phyloP scores from a whole-genome alignment of 2,797 vertebrate genomes.

The Pangasius mekongensis region DNA sequence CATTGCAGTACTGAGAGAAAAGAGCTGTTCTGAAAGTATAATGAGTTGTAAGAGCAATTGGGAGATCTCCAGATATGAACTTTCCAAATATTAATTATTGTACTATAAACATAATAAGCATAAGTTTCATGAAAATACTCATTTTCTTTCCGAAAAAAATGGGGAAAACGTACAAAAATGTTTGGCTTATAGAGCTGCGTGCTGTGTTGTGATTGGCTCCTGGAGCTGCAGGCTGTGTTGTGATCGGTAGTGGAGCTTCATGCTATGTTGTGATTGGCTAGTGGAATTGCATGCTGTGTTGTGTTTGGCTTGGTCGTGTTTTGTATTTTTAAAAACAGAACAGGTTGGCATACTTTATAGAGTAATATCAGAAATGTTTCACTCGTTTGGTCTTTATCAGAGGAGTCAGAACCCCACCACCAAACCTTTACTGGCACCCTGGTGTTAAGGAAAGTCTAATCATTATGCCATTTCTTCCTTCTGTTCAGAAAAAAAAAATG shows the following conservation, averaged over 20 bases:
- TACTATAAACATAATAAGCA: too few relatives aligned
- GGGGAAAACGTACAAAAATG: background rate
- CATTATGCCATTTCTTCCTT: background rate
- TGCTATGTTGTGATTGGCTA: conserved; percentile 4
- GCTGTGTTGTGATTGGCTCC: background rate
- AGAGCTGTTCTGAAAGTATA: background rate
- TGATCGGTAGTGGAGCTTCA: background rate
- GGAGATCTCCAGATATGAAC: background rate
- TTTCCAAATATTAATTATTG: background rate
- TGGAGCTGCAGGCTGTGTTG: background rate
- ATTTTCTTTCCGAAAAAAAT: background rate
- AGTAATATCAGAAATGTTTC: background rate
- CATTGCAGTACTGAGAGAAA: background rate
- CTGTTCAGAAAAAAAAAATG: background rate
- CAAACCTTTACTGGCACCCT: background rate
- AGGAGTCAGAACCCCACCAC: background rate
- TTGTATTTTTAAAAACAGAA: background rate
- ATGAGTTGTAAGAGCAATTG: background rate
- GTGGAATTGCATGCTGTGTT: background rate
- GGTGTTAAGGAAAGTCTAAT: background rate
- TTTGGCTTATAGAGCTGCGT: background rate
- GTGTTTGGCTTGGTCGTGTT: background rate
- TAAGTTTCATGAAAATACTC: background rate
- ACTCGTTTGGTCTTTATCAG: background rate
- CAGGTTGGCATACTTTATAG: background rate